Evolutionary conservation across 2,888 invertebrate genomes (phyloP), one percentile per base, ranked within the genome.

Genomic region (Troides helena): DNA sequence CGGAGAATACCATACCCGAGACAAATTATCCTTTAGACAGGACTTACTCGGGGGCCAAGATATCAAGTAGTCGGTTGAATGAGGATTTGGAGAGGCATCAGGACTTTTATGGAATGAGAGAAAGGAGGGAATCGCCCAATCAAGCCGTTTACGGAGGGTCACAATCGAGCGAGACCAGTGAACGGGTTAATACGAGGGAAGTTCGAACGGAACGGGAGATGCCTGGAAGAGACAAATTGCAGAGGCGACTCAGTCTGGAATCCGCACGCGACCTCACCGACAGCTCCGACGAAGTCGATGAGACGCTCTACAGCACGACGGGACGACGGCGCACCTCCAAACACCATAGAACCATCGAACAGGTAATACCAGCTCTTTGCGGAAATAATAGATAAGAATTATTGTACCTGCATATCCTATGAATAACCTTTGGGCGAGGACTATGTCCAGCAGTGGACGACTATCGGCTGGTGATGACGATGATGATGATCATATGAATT

Each of bases 201-300:
- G 80, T 79, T 67, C 86, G 92, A 59, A 89, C 70, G 30, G 87
- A 85, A 73, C 77, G 86, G 21, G 85, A 82, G 53, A 71, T 72
- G 7, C 74, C 77, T 2, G 80, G 74, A 1, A 79, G 90, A 1
- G 92, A 92, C 71, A 94, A 94, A 74, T 79, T 94, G 68, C 93
- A 94, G 80, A 89, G 96, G 71, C 92, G 96, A 59, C 89, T 96
- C 72, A 96, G 96, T 64, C 82, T 96, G 64, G 96, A 96, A 81
- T 96, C 96, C 2, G 95, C 95, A 53, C 89, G 95, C 50, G 95
- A 95, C 72, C 88, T 96, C 62, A 95, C 95, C 0, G 96, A 96
- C 77, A 95, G 94, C 79, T 95, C 95, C 14, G 95, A 95, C 74
- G 95, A 95, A 74, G 82, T 94, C 30, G 95, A 95, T 76, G 93